Conservation (phyloP, 2,797 vertebrate species). For the Sus cebifrons region DNA sequence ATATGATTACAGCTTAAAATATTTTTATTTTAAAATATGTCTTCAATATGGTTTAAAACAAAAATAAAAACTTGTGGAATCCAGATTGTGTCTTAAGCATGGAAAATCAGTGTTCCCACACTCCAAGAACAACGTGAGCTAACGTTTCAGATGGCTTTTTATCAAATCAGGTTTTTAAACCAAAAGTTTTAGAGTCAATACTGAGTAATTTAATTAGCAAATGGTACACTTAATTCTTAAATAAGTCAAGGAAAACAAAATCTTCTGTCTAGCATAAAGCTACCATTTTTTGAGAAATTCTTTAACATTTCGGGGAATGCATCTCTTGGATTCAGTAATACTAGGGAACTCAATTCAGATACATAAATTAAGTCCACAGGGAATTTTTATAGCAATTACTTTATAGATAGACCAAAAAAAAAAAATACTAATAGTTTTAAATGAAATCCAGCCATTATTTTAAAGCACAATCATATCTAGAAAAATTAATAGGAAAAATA, state of each 20-base stretch:
- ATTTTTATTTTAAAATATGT: slow-evolving; percentile 91
- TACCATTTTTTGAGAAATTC: slow-evolving; percentile 4
- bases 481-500: slow-evolving; percentile 42
- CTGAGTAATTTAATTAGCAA: slow-evolving; percentile 88
- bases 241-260: slow-evolving; percentile 77
- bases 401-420: slow-evolving; percentile 55
- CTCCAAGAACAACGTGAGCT: slow-evolving; percentile 75
- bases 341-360: not conserved
- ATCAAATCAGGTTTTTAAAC: slow-evolving; percentile 87
- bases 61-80: slow-evolving; percentile 55
- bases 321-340: not conserved
- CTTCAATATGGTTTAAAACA: slow-evolving; percentile 73
- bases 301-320: not conserved
- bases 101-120: slow-evolving; percentile 50
- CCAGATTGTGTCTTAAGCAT: slow-evolving; percentile 58
- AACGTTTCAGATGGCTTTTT: slow-evolving; percentile 82
- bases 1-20: slow-evolving; percentile 91
- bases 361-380: not conserved
- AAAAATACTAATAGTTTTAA: not conserved
- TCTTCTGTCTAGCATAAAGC: slow-evolving; percentile 10
- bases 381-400: slow-evolving; percentile 59
- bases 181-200: slow-evolving; percentile 84
- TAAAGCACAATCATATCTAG: slow-evolving; percentile 24
- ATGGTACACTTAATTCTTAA: slow-evolving; percentile 87
- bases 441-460: slow-evolving; percentile 52